Evolutionary conservation across 2,888 invertebrate species (phyloP).

Genomic region (Drosophila kuntzei): DNA sequence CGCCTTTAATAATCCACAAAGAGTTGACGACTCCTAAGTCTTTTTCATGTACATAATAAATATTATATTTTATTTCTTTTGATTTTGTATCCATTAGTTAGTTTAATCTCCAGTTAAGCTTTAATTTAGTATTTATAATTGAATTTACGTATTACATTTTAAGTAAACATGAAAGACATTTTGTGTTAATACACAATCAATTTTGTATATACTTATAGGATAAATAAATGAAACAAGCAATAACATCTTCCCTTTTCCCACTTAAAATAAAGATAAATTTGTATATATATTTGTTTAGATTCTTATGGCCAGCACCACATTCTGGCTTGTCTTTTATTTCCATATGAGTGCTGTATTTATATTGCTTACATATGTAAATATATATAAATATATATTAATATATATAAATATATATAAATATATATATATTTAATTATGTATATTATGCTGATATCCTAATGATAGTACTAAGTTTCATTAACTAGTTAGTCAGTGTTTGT

Average conservation of each 20-base stretch:
- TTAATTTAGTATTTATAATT: slow-evolving; percentile 43
- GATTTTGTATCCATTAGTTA: slow-evolving; percentile 16
- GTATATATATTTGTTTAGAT: slow-evolving; percentile 7
- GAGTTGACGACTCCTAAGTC: slow-evolving; percentile 35
- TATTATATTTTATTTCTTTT: slow-evolving; percentile 19
- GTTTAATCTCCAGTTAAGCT: slow-evolving; percentile 3
- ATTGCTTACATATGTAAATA: not conserved
- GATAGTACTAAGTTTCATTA: slow-evolving; percentile 5
- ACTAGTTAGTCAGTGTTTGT: not conserved
- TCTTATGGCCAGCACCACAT: not conserved
- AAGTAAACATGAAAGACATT: slow-evolving; percentile 6
- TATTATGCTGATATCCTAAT: not conserved
- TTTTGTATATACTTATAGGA: slow-evolving; percentile 36
- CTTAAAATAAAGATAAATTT: slow-evolving; percentile 38
- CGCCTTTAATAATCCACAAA: slow-evolving; percentile 59
- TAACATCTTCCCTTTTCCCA: not conserved
- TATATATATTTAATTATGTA: not conserved
- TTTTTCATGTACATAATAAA: slow-evolving; percentile 34
- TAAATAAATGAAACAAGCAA: slow-evolving; percentile 27
- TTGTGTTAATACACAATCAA: slow-evolving; percentile 34
- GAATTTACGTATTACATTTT: slow-evolving; percentile 28
- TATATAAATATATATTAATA: not conserved
- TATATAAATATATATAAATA: not conserved
- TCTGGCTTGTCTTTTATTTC: slow-evolving; percentile 40
- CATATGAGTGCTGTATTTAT: not conserved